These are phyloP conservation scores for Anhinga anhinga DNA, from an alignment of 2,113 vertebrate genomes.

Conservation along the genomic window DNA sequence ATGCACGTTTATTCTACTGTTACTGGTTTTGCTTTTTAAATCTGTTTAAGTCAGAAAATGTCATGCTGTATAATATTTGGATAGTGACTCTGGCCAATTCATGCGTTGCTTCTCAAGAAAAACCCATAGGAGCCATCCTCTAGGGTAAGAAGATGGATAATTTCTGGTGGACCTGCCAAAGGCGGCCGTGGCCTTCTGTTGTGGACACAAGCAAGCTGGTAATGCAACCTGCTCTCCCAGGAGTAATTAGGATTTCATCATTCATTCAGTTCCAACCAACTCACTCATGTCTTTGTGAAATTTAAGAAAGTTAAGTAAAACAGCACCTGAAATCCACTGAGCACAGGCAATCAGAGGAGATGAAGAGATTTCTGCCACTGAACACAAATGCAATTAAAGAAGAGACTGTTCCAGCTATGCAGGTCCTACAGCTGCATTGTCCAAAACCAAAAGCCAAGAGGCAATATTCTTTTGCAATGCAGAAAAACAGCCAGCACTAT, in stretches of 20 bases:
- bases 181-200: constrained; percentile 17
- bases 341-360: background rate
- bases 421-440: background rate
- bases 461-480: background rate
- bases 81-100: background rate
- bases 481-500: background rate
- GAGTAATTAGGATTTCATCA: background rate
- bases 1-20: background rate
- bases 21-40: background rate
- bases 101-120: background rate
- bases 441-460: background rate
- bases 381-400: background rate
- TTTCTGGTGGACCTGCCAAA: constrained; percentile 13
- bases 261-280: background rate
- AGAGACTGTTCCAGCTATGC: background rate
- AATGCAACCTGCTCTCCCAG: background rate
- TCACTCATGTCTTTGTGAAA: background rate
- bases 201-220: constrained; percentile 10
- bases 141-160: background rate
- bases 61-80: background rate
- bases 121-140: background rate
- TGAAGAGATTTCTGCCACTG: background rate
- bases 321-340: background rate
- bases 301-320: background rate
- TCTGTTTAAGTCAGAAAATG: background rate